A percentile compares a stretch with the other conserved stretches of the same genome.
phyloP scores from a whole-genome alignment of 92 coral and sea anemone species.

The Porites cylindrica region DNA sequence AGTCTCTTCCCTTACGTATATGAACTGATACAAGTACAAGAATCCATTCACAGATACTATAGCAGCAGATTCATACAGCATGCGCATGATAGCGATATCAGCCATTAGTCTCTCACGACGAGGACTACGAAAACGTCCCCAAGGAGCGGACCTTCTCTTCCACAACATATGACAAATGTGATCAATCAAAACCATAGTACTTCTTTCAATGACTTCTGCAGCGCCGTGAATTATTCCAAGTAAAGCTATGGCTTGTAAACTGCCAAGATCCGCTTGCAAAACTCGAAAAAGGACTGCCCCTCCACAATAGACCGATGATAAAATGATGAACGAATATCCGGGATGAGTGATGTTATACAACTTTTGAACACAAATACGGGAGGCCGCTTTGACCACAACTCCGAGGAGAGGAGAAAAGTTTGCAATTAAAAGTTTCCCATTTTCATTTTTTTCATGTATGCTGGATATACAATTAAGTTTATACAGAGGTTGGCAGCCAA shows the following conservation, averaged over 20 bases:
- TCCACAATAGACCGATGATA: constrained; percentile 13
- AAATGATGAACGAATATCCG: background rate
- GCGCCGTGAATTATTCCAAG: constrained; percentile 24
- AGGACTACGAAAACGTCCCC: constrained; percentile 60
- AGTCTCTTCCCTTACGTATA: too few species aligned
- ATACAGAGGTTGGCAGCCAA: background rate
- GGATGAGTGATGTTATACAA: constrained; percentile 1
- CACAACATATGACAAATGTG: too few species aligned
- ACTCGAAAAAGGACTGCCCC: background rate
- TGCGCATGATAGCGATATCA: constrained; percentile 49
- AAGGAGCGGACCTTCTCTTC: constrained; percentile 15
- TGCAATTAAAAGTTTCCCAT: background rate
- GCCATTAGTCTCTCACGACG: constrained; percentile 54
- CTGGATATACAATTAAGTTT: background rate
- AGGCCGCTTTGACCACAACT: background rate
- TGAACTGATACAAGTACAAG: constrained; percentile 16
- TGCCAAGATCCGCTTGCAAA: constrained; percentile 17
- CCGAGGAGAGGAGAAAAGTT: background rate
- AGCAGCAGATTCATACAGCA: constrained; percentile 36
- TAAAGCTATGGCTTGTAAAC: background rate
- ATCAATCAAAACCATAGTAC: constrained; percentile 10
- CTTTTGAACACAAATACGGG: constrained; percentile 18
- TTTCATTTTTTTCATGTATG: background rate
- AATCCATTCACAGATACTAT: constrained; percentile 40
- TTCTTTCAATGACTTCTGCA: constrained; percentile 35